Evolutionary conservation across 1,140 invertebrate genomes (phyloP).

Genomic region (Bombus superbus): DNA sequence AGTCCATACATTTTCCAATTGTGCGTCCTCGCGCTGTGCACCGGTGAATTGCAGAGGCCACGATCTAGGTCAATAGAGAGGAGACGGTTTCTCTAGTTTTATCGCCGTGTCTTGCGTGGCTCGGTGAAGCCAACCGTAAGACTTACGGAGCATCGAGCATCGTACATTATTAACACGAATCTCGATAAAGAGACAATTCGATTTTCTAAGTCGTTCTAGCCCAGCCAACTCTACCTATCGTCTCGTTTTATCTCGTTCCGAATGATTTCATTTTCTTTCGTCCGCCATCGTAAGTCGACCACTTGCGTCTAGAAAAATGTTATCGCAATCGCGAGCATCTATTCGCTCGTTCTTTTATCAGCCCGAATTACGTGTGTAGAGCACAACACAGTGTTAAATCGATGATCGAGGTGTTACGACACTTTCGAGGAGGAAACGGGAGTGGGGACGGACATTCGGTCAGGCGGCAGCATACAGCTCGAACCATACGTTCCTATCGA

Average conservation of each 20-base stretch:
- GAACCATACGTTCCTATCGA: constrained; percentile 6
- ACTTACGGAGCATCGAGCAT: background rate
- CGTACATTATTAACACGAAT: too few relatives aligned
- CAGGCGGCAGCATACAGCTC: background rate
- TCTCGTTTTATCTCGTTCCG: too few relatives aligned
- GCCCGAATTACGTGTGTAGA: background rate
- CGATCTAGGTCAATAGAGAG: constrained; percentile 69
- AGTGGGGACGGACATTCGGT: too few relatives aligned
- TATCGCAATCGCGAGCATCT: too few relatives aligned
- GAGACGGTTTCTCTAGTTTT: constrained; percentile 52
- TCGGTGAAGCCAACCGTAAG: background rate
- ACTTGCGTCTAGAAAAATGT: too few relatives aligned
- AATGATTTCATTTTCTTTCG: too few relatives aligned
- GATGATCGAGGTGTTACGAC: background rate
- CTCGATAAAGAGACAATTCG: too few relatives aligned
- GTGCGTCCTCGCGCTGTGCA: background rate
- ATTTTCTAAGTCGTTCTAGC: too few relatives aligned
- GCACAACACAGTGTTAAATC: background rate
- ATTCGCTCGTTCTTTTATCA: too few relatives aligned
- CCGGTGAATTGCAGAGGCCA: constrained; percentile 48
- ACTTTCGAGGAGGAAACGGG: background rate
- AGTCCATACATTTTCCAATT: constrained; percentile 33
- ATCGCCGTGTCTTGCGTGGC: constrained; percentile 29
- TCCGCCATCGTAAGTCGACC: too few relatives aligned
- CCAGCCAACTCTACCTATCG: too few relatives aligned